phyloP scores from a whole-genome alignment of 2,113 vertebrate genomes.

The Lamprotornis superbus region DNA sequence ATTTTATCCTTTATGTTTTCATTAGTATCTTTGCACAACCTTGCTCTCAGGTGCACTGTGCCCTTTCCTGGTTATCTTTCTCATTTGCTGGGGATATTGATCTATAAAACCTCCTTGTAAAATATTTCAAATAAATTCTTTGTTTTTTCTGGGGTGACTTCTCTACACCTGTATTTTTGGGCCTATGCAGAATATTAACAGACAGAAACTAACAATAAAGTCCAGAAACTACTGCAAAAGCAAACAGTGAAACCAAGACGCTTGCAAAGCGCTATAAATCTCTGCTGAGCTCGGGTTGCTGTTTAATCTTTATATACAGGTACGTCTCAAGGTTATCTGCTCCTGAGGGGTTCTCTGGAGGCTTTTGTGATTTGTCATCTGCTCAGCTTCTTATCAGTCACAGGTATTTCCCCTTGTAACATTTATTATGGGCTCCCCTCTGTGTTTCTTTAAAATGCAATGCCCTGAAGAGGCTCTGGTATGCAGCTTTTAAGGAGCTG shows the following conservation, averaged over 20 bases:
- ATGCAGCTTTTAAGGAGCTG: neutral
- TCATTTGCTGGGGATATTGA: constrained; percentile 1
- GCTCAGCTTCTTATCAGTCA: constrained; percentile 65
- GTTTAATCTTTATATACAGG: constrained; percentile 76
- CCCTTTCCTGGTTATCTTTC: constrained; percentile 45
- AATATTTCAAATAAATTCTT: constrained; percentile 44
- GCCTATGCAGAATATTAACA: constrained; percentile 53
- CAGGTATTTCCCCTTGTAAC: constrained; percentile 60
- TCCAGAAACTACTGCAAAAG: constrained; percentile 67
- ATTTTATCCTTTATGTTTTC: constrained; percentile 40
- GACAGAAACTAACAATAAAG: constrained; percentile 73
- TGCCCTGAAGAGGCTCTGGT: neutral
- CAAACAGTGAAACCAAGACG: constrained; percentile 65
- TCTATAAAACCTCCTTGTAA: constrained; percentile 58
- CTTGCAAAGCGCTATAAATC: constrained; percentile 72
- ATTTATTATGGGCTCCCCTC: constrained; percentile 47
- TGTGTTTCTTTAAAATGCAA: neutral
- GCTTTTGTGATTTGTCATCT: constrained; percentile 53
- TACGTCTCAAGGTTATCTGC: constrained; percentile 76
- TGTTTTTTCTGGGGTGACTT: constrained; percentile 14
- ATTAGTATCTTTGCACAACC: constrained; percentile 34
- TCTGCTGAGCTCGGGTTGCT: constrained; percentile 39
- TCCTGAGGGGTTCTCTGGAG: constrained; percentile 48
- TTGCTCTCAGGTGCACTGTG: constrained; percentile 16
- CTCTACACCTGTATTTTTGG: constrained; percentile 25